phyloP scores from a whole-genome alignment of 1,140 invertebrate species.

The Diorhabda carinulata region DNA sequence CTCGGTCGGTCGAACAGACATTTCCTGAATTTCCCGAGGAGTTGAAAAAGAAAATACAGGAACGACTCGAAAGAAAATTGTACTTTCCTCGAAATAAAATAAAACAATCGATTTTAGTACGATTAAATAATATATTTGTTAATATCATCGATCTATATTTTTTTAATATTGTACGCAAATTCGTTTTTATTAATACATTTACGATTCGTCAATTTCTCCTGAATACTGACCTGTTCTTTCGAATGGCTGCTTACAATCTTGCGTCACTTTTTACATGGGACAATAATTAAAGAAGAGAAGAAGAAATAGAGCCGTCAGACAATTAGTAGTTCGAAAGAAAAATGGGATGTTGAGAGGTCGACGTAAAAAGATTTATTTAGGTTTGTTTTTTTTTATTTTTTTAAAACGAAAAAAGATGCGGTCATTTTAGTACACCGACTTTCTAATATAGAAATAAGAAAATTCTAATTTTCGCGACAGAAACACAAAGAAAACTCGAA shows the following conservation, averaged over 20 bases:
- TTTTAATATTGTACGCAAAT: too few relatives aligned
- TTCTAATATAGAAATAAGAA: too few relatives aligned
- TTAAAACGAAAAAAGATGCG: background rate
- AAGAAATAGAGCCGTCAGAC: conserved; percentile 1
- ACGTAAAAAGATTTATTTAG: background rate
- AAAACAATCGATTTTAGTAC: too few relatives aligned
- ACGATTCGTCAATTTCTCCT: too few relatives aligned
- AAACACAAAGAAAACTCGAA: too few relatives aligned
- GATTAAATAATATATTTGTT: too few relatives aligned
- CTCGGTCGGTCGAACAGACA: conserved; percentile 1
- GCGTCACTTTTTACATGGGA: background rate
- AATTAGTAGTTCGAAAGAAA: background rate
- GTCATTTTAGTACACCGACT: background rate
- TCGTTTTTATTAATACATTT: too few relatives aligned
- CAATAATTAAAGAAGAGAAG: background rate
- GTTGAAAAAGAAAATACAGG: background rate
- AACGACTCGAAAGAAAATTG: too few relatives aligned
- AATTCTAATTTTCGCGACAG: too few relatives aligned
- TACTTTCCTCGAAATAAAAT: too few relatives aligned
- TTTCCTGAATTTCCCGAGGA: background rate
- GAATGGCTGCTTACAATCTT: background rate
- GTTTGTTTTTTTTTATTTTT: background rate
- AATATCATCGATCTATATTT: too few relatives aligned
- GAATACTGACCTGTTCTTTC: too few relatives aligned
- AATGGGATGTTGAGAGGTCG: conserved; percentile 1